Conservation (phyloP, 2,113 vertebrate genomes). For the Chiloscyllium plagiosum region DNA sequence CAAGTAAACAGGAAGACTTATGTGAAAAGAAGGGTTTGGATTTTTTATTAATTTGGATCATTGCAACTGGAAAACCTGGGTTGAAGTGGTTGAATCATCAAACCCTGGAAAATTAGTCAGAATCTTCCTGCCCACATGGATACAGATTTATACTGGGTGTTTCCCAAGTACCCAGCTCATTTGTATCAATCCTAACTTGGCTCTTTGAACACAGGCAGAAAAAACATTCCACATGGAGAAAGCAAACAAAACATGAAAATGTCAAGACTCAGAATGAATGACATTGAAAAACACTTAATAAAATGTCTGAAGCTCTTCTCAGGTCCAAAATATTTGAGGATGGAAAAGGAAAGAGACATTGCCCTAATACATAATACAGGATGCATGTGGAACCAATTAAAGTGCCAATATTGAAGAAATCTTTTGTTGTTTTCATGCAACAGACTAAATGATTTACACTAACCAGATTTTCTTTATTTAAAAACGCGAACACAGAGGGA, state of each 20-base stretch:
- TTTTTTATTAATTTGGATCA: neutral
- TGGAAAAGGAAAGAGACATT: slow-evolving; percentile 15
- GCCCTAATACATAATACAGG: neutral
- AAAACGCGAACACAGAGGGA: neutral
- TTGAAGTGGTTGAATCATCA: neutral
- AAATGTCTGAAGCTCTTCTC: slow-evolving; percentile 18
- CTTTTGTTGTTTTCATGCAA: slow-evolving; percentile 18
- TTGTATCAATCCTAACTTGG: neutral
- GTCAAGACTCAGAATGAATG: neutral
- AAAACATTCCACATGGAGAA: neutral
- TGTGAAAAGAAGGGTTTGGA: neutral
- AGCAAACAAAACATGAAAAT: neutral
- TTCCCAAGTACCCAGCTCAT: neutral
- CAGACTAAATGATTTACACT: slow-evolving; percentile 8
- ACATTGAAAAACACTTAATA: slow-evolving; percentile 18
- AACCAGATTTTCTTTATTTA: neutral
- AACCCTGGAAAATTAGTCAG: slow-evolving; percentile 1
- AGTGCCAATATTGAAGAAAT: slow-evolving; percentile 16
- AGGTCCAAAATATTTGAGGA: slow-evolving; percentile 20
- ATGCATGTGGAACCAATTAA: slow-evolving; percentile 30
- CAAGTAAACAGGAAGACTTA: neutral
- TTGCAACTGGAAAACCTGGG: neutral
- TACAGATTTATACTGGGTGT: neutral
- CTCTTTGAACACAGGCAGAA: neutral
- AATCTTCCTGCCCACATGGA: neutral